Evolutionary conservation across 2,113 vertebrate genomes (phyloP).

Genomic region (Fulmarus glacialis): DNA sequence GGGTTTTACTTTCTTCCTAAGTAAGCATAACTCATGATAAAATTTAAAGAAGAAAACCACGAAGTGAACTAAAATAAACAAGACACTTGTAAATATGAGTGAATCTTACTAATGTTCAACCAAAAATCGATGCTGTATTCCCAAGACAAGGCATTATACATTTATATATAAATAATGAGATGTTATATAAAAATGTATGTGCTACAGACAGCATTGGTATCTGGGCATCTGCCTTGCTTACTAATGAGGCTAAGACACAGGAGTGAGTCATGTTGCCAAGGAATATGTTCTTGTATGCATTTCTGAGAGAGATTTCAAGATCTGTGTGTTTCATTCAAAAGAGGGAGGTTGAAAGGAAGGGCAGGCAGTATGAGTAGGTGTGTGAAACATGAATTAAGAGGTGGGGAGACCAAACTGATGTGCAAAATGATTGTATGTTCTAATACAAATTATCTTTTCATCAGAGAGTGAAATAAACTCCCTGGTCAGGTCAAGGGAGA

Average conservation of each 20-base stretch:
- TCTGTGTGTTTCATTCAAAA: background rate
- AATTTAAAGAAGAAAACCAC: slow-evolving; percentile 30
- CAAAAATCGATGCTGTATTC: background rate
- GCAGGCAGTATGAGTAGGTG: background rate
- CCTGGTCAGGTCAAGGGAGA: background rate
- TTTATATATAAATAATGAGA: slow-evolving; percentile 18
- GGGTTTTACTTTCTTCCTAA: background rate
- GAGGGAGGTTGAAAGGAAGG: background rate
- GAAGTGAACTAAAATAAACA: slow-evolving; percentile 22
- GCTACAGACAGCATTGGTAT: background rate
- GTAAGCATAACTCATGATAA: slow-evolving; percentile 24
- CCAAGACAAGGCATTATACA: background rate
- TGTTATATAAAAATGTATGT: slow-evolving; percentile 52
- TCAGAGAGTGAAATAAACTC: background rate
- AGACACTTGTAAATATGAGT: background rate
- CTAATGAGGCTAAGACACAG: slow-evolving; percentile 46
- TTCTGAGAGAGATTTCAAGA: background rate
- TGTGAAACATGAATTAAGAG: background rate
- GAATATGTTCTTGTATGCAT: background rate
- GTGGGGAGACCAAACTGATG: background rate
- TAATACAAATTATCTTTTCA: background rate
- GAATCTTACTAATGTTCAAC: background rate
- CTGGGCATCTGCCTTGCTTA: slow-evolving; percentile 26
- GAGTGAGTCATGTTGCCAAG: slow-evolving; percentile 22
- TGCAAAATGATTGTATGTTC: background rate